Percentiles rank a stretch among this genome's conserved stretches.
phyloP scores from a whole-genome alignment of 2,113 vertebrate genomes.

The Centrocercus urophasianus region DNA sequence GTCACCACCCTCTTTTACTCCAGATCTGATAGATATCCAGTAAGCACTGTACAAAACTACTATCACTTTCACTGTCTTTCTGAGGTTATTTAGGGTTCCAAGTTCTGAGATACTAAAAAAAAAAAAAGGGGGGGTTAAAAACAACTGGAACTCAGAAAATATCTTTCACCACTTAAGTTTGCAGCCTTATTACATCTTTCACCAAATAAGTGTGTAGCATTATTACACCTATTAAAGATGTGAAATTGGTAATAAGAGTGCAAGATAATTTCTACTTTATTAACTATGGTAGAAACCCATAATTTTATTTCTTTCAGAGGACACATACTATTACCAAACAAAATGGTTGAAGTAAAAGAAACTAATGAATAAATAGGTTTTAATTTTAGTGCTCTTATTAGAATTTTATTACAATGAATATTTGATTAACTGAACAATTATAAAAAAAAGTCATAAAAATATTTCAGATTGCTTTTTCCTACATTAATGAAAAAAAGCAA shows the following conservation, averaged over 20 bases:
- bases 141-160: background rate
- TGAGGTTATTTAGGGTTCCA: background rate
- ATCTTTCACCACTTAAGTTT: background rate
- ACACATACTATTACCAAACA: background rate
- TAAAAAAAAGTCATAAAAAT: background rate
- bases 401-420: background rate
- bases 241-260: background rate
- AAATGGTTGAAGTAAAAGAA: background rate
- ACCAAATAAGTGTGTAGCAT: background rate
- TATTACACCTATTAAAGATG: background rate
- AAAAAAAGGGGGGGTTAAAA: background rate
- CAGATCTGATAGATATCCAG: background rate
- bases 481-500: background rate
- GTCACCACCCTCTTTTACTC: background rate
- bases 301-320: background rate
- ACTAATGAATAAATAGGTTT: background rate
- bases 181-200: background rate
- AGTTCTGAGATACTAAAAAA: background rate
- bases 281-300: background rate
- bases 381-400: background rate
- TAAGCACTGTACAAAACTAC: background rate
- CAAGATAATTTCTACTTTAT: background rate
- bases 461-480: background rate
- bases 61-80: background rate
- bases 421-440: background rate